A percentile compares a stretch with the other conserved stretches of the same genome.
Evolutionary conservation across 2,113 vertebrate genomes (phyloP).

Genomic region (Elaphurus davidianus): DNA sequence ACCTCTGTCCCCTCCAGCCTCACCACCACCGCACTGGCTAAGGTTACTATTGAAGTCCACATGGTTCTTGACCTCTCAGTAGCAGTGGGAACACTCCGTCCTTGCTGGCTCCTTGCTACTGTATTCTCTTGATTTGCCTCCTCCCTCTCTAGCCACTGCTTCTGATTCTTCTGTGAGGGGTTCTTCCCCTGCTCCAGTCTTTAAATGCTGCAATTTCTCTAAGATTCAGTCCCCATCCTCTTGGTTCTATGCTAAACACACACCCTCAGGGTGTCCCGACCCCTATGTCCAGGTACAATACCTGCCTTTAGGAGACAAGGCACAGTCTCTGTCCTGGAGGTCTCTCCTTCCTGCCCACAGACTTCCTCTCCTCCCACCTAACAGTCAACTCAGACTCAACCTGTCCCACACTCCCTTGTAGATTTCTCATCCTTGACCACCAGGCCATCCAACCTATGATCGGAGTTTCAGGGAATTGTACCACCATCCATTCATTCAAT

Average conservation of each 20-base stretch:
- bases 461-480: background rate
- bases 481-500: background rate
- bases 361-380: background rate
- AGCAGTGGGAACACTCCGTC: background rate
- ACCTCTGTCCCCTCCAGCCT: background rate
- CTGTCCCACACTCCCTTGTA: background rate
- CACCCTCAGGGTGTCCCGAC: background rate
- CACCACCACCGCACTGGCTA: background rate
- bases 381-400: background rate
- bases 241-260: no score
- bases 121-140: background rate
- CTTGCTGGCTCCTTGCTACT: accelerated
- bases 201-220: background rate
- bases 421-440: background rate
- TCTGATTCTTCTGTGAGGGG: background rate
- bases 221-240: background rate
- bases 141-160: background rate
- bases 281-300: background rate
- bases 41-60: background rate
- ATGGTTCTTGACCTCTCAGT: background rate
- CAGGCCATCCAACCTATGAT: background rate
- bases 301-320: accelerated
- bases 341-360: no score
- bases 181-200: background rate
- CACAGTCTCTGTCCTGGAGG: background rate